Conservation (phyloP, 2,113 vertebrate species). For the Sialia sialis region DNA sequence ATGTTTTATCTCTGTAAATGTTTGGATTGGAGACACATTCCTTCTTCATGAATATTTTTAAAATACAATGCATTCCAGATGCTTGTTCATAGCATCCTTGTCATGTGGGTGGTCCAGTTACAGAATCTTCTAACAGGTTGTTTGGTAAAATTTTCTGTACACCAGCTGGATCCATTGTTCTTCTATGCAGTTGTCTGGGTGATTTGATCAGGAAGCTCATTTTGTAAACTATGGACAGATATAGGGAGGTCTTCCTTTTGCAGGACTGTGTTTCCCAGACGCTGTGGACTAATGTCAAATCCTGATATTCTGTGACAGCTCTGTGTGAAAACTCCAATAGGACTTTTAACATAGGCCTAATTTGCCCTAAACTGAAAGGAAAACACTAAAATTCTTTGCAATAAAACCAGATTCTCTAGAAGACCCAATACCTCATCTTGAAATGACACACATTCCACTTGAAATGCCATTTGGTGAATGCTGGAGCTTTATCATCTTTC, state of each 20-base stretch:
- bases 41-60: not conserved
- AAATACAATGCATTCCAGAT: not conserved
- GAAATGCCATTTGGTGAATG: not conserved
- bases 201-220: not conserved
- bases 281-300: not conserved
- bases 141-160: not conserved
- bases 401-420: not conserved
- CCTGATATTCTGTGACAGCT: not conserved
- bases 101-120: not conserved
- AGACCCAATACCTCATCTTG: not conserved
- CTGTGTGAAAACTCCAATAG: not conserved
- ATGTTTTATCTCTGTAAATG: not conserved
- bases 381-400: not conserved
- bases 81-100: not conserved
- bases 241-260: not conserved
- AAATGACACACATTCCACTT: not conserved
- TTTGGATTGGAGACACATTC: not conserved
- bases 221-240: not conserved
- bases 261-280: not conserved
- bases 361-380: not conserved
- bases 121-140: not conserved
- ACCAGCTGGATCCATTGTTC: not conserved
- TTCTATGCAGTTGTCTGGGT: not conserved
- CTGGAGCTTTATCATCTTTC: not conserved
- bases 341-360: not conserved